A percentile compares a stretch with the other conserved stretches of the same genome.
phyloP scores from a whole-genome alignment of 1,140 invertebrate species.

The Anoplolepis gracilipes region DNA sequence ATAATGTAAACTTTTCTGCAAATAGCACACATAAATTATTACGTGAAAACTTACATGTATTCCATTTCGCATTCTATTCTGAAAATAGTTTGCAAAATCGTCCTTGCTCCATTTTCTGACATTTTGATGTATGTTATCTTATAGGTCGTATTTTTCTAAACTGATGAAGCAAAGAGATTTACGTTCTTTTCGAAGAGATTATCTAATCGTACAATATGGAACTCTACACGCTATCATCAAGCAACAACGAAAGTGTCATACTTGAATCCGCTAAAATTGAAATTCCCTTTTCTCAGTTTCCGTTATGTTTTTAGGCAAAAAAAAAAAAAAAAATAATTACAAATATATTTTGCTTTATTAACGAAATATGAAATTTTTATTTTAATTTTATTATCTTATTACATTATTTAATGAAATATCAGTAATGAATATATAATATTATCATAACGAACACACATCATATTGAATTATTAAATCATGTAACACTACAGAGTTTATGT shows the following conservation, averaged over 20 bases:
- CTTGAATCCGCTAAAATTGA: not conserved
- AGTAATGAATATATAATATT: not conserved
- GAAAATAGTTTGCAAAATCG: not conserved
- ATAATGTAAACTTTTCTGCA: not conserved
- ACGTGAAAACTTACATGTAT: not conserved
- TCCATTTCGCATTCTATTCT: not conserved
- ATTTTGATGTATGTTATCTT: not conserved
- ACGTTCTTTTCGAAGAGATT: not conserved
- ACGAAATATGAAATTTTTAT: not conserved
- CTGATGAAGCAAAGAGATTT: slow-evolving; percentile 1
- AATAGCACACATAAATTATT: not conserved
- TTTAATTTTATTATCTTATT: too few relatives aligned
- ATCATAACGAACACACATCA: not conserved
- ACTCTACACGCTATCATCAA: not conserved
- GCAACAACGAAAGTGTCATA: not conserved
- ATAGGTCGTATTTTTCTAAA: not conserved
- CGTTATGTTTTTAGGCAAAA: too few relatives aligned
- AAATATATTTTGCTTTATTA: slow-evolving; percentile 12
- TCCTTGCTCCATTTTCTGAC: not conserved
- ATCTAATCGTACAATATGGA: not conserved
- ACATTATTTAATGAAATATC: not conserved
- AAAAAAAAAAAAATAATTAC: not conserved
- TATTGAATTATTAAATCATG: not conserved
- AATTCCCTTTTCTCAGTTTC: not conserved
- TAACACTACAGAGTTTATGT: not conserved